Conservation (phyloP, 2,888 invertebrate species). For the Himalopsyche anomala region DNA sequence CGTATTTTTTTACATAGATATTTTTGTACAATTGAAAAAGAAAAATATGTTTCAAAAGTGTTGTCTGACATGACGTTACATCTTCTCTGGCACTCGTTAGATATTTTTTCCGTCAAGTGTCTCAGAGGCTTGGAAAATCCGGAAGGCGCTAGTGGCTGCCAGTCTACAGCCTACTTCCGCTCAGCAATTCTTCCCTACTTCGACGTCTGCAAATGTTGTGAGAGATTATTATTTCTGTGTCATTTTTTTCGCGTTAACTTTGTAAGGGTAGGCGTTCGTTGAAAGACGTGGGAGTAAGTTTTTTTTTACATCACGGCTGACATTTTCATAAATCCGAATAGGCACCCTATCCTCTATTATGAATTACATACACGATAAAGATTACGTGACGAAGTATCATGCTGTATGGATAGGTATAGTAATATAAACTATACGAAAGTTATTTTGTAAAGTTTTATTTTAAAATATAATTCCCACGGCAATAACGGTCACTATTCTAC, state of each 20-base stretch:
- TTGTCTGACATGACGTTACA: background rate
- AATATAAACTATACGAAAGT: too few relatives aligned
- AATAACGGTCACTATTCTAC: too few relatives aligned
- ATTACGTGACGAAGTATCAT: too few relatives aligned
- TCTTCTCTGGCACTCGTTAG: slow-evolving; percentile 11
- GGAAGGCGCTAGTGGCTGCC: slow-evolving; percentile 13
- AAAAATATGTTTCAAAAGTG: too few relatives aligned
- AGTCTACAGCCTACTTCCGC: slow-evolving; percentile 13
- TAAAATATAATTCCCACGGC: too few relatives aligned
- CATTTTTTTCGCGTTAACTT: slow-evolving; percentile 13
- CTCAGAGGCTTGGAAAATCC: background rate
- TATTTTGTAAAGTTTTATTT: too few relatives aligned
- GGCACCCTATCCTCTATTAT: background rate
- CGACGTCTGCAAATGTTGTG: slow-evolving; percentile 13
- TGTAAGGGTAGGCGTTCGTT: background rate
- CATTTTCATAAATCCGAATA: background rate
- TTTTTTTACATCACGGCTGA: background rate
- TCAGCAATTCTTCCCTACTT: background rate
- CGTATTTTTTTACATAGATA: too few relatives aligned
- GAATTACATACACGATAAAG: background rate
- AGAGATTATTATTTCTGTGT: slow-evolving; percentile 17
- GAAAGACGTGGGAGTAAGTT: background rate
- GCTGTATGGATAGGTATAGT: too few relatives aligned
- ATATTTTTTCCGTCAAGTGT: slow-evolving; percentile 9
- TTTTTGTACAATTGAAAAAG: too few relatives aligned